A percentile compares a stretch with the other conserved stretches of the same genome.
phyloP scores from a whole-genome alignment of 2,113 vertebrate species.

The Narcine bancroftii region DNA sequence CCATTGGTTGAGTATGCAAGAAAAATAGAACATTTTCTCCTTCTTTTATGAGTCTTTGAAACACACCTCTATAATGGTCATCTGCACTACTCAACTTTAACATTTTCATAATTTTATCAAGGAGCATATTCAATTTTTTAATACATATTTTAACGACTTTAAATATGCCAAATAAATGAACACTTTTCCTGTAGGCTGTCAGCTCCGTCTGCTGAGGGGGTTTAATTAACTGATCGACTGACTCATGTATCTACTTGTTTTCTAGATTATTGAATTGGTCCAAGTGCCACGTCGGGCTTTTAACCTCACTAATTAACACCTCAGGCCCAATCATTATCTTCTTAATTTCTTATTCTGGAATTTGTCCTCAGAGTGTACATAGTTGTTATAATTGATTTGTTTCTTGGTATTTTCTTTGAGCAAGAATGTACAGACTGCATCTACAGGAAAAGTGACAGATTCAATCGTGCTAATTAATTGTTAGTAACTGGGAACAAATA shows the following conservation, averaged over 20 bases:
- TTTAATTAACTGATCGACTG: background rate
- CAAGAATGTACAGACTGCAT: background rate
- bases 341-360: background rate
- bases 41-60: background rate
- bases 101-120: too few species aligned
- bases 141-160: background rate
- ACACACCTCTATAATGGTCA: background rate
- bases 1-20: too few species aligned
- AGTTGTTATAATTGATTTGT: background rate
- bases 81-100: background rate
- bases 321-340: background rate
- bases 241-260: background rate
- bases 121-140: too few species aligned
- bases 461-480: background rate
- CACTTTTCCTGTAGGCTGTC: background rate
- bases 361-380: background rate
- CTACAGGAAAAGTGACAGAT: background rate
- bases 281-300: background rate
- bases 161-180: background rate
- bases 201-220: background rate
- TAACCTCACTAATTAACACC: background rate
- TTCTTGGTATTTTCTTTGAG: background rate
- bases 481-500: background rate
- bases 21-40: too few species aligned
- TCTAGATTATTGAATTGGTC: background rate